Evolutionary conservation across 1,140 invertebrate genomes (phyloP).

Genomic region (Chlorops oryzae): DNA sequence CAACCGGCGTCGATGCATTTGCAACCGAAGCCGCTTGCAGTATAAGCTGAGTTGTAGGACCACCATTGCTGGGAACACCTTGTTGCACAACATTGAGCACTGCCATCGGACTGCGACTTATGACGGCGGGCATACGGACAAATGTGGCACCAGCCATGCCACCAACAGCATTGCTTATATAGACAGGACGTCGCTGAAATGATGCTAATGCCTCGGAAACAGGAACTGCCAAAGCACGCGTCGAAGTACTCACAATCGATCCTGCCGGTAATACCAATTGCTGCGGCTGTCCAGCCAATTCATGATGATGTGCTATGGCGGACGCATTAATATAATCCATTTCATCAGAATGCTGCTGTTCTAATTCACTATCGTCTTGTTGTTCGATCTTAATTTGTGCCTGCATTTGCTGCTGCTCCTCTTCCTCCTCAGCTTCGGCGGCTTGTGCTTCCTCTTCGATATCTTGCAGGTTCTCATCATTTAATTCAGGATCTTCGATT

Average conservation of each 20-base stretch:
- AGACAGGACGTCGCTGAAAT: slow-evolving; percentile 40
- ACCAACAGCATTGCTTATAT: slow-evolving; percentile 39
- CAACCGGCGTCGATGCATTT: slow-evolving; percentile 10
- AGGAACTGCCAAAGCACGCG: slow-evolving; percentile 32
- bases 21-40: slow-evolving; percentile 24
- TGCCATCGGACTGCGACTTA: slow-evolving; percentile 44
- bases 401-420: slow-evolving; percentile 7
- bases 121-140: slow-evolving; percentile 39
- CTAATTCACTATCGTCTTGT: slow-evolving; percentile 22
- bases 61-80: slow-evolving; percentile 16
- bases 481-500: slow-evolving; percentile 40
- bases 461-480: slow-evolving; percentile 43
- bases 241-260: slow-evolving; percentile 36
- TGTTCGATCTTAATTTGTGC: slow-evolving; percentile 36
- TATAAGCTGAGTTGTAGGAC: slow-evolving; percentile 36
- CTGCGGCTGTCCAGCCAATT: slow-evolving; percentile 12
- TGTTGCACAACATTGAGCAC: slow-evolving; percentile 44
- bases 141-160: slow-evolving; percentile 33
- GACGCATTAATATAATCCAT: slow-evolving; percentile 28
- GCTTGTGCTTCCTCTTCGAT: slow-evolving; percentile 44
- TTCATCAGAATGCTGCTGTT: slow-evolving; percentile 5
- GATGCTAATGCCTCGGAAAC: slow-evolving; percentile 41
- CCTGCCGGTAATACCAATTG: slow-evolving; percentile 30
- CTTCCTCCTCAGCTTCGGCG: slow-evolving; percentile 40
- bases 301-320: slow-evolving; percentile 9